A percentile compares a stretch with the other conserved stretches of the same genome.
These are phyloP conservation scores for Dendrocopos noguchii DNA, from an alignment of 2,113 vertebrate species.

Conservation along the genomic window DNA sequence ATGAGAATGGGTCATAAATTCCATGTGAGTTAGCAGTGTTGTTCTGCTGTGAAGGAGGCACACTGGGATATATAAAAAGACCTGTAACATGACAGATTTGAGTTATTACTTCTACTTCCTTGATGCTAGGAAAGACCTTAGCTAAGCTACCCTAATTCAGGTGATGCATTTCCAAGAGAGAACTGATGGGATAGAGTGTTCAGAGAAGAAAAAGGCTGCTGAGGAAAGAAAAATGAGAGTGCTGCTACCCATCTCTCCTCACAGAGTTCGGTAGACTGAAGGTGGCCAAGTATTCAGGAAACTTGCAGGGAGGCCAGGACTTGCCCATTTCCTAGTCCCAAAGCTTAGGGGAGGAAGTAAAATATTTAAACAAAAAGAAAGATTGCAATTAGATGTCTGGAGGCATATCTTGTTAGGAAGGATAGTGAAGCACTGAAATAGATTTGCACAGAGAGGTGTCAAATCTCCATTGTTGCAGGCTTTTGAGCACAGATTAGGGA, in stretches of 20 bases:
- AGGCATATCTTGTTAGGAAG: background rate
- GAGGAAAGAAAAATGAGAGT: background rate
- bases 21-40: background rate
- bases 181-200: background rate
- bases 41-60: background rate
- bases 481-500: background rate
- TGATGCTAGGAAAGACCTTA: background rate
- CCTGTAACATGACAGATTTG: background rate
- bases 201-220: background rate
- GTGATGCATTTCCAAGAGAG: background rate
- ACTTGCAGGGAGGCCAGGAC: background rate
- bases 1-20: constrained; percentile 3
- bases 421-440: background rate
- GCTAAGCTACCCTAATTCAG: background rate
- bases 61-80: background rate
- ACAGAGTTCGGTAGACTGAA: background rate
- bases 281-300: background rate
- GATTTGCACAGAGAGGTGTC: background rate
- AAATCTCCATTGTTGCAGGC: background rate
- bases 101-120: background rate
- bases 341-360: background rate
- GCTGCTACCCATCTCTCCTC: background rate
- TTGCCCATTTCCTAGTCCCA: rapidly evolving
- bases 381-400: background rate
- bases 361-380: background rate